Evolutionary conservation across 53 echinoderm and acorn worm species (phyloP), one percentile per base, ranked within the genome.

Genomic region (Crossaster papposus): DNA sequence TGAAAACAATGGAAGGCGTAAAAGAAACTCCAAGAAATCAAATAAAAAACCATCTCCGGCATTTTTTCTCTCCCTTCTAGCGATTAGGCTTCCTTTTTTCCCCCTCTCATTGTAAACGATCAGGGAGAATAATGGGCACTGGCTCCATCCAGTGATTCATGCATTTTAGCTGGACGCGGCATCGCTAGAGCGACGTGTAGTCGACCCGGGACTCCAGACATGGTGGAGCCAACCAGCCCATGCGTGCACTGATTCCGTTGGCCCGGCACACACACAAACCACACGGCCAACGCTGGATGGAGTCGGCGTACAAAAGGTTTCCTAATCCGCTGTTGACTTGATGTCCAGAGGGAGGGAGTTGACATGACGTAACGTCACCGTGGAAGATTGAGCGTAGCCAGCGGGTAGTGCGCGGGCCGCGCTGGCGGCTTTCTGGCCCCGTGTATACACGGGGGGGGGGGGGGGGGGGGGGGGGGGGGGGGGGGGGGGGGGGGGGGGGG

Each of bases 1-100:
- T 87, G 87, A 87, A 87, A 87, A 87, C 87, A 87, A 62, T 76
- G 35, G 64, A 33, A 63, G 77, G 77, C 74, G 70, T 74, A 76
- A 86, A 76, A 86, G 55, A 85, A 54, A 54, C 72, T 30, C 29
- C 29, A 73, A 73, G 73, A 76, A 77, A 87, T 87, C 87, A 87
- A 87, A 87, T 77, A 76, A 87, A 62, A 87, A 87, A 87, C 34
- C 76, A 54, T 62, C 77, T 63, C 62, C n/a, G 58, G 80, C 34
- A 30, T 78, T 44, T 78, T 78, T 78, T 32, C 36, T 12, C 78
- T 22, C 9, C 22, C 29, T 50, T n/a, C 78, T 51, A 44, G 10
- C 23, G 30, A 14, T 32, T 15, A 14, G 15, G 7, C 36, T 73
- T 14, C 12, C 36, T 28, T 32, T 73, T 35, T 35, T 73, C 12